Evolutionary conservation across 2,797 vertebrate species (phyloP), one percentile per base, ranked within the genome.

Genomic region (Antennarius maculatus): DNA sequence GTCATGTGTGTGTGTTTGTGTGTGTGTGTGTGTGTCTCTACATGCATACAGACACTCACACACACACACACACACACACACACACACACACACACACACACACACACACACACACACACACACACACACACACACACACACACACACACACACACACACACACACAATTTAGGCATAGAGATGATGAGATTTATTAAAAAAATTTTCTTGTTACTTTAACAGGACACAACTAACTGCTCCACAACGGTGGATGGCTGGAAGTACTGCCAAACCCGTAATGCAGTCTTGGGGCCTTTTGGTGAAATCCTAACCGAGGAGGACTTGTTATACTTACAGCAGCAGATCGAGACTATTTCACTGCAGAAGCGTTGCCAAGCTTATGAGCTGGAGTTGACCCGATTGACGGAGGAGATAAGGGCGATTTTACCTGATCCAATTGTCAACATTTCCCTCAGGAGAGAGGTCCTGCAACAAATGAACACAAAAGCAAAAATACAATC

Each of bases 301-400:
- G 97, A 99, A 83, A 91, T 99, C 57, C 87, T 99, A 56, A 98
- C 95, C 0, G 95, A 98, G 68, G 94, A 95, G 0, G 97, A 98
- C 86, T 87, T 98, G 50, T 43, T 92, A 49, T 94, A 95, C 77
- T 83, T 98, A 83, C 96, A 98, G 85, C 87, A 90, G 77, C 96
- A 97, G 77, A 95, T 97, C 2, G 94, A 96, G 23, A 92, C 90
- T 8, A 91, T 97, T 54, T 95, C 95, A 16, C 89, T 97, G 69
- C 92, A 94, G 74, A 93, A 91, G 77, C 93, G 92, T 71, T 95
- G 94, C 75, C 93, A 95, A 84, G 95, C 86, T 37, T 97, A 95
- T 23, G 94, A 96, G 80, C 85, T 91, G 57, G 95, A 98, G 90
- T 92, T 98, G 73, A 91, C 90, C 54, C 87, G 87, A 14, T 87